phyloP scores from a whole-genome alignment of 2,797 vertebrate species.

The Takifugu rubripes region DNA sequence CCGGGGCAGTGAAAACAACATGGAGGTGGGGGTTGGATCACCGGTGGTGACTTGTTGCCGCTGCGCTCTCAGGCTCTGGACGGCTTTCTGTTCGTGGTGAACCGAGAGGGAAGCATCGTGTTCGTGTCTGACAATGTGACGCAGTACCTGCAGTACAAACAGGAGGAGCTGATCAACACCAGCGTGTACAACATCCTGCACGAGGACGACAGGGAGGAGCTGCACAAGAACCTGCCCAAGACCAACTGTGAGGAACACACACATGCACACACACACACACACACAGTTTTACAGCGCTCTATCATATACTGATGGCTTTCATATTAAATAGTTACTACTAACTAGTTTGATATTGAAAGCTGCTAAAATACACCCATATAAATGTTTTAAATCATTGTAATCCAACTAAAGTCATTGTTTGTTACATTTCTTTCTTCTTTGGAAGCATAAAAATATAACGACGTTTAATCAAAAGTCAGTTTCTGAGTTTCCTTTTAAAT shows the following conservation, averaged over 20 bases:
- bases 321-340: neutral
- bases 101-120: slow-evolving; percentile 93
- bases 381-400: no score
- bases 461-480: no score
- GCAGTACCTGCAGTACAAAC: slow-evolving; percentile 95
- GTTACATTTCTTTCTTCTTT: no score
- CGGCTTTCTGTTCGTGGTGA: slow-evolving; percentile 96
- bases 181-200: slow-evolving; percentile 94
- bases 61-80: slow-evolving; percentile 83
- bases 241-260: slow-evolving; percentile 79
- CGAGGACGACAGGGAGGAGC: slow-evolving; percentile 92
- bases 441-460: no score
- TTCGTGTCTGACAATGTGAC: slow-evolving; percentile 98
- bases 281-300: neutral
- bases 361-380: no score
- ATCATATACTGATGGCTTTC: no score
- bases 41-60: slow-evolving; percentile 12
- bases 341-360: no score
- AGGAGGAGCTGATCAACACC: slow-evolving; percentile 96
- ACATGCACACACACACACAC: slow-evolving; percentile 9
- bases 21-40: neutral
- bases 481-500: no score
- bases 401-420: no score
- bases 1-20: neutral
- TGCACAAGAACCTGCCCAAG: slow-evolving; percentile 96